phyloP scores from a whole-genome alignment of 2,888 invertebrate species.

The Andrena praecox region DNA sequence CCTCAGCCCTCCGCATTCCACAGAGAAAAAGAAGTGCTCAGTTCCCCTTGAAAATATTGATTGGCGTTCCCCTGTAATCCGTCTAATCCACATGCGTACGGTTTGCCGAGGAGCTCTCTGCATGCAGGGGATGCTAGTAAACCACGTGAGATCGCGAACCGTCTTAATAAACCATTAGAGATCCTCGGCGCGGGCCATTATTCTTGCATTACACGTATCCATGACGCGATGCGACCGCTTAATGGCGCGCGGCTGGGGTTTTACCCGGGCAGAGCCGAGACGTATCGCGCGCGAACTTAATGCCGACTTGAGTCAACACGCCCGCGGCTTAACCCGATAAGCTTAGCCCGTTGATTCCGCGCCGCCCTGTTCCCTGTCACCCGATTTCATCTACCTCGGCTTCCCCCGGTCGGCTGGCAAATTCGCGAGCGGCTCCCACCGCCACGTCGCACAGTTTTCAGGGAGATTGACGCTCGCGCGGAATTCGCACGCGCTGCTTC shows the following conservation, averaged over 20 bases:
- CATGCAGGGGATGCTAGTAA: too few species aligned
- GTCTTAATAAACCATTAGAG: slow-evolving; percentile 34
- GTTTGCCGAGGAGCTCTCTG: too few species aligned
- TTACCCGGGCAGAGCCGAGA: slow-evolving; percentile 28
- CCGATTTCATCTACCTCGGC: slow-evolving; percentile 34
- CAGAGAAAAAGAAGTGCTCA: too few species aligned
- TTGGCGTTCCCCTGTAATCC: too few species aligned
- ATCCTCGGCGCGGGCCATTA: slow-evolving; percentile 24
- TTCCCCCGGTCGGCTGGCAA: background rate
- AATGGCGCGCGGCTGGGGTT: slow-evolving; percentile 31
- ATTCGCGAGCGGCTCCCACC: too few species aligned
- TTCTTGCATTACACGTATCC: slow-evolving; percentile 41
- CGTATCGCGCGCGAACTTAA: slow-evolving; percentile 57
- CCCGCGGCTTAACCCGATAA: slow-evolving; percentile 50
- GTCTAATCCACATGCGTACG: too few species aligned
- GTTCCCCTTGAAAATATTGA: too few species aligned
- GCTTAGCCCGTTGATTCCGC: slow-evolving; percentile 46
- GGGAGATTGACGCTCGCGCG: too few species aligned
- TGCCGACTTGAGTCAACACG: slow-evolving; percentile 57
- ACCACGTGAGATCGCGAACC: background rate
- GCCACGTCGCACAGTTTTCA: too few species aligned
- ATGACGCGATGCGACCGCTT: slow-evolving; percentile 33
- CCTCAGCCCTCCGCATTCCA: too few species aligned
- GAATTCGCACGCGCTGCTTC: too few species aligned
- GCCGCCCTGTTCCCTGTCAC: slow-evolving; percentile 33